Evolutionary conservation across 2,888 invertebrate genomes (phyloP).

Genomic region (Malachius bipustulatus): DNA sequence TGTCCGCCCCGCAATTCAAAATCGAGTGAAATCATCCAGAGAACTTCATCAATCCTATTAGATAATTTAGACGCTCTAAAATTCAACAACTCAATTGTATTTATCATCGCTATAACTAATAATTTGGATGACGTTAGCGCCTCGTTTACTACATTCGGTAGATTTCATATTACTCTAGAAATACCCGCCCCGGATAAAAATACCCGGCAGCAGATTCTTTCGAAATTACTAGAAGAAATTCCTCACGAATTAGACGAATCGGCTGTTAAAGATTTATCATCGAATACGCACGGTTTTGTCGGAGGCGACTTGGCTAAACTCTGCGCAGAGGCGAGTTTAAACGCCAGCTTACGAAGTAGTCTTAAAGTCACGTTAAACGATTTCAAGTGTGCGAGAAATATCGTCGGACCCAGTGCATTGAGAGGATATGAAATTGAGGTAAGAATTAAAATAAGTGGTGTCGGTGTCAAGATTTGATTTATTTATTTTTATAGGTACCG

Average conservation of each 20-base stretch:
- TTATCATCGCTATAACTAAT: slow-evolving; percentile 67
- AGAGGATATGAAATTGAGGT: slow-evolving; percentile 78
- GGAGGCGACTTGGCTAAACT: slow-evolving; percentile 76
- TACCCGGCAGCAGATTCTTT: slow-evolving; percentile 50
- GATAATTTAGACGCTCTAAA: slow-evolving; percentile 44
- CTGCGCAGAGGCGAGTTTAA: slow-evolving; percentile 59
- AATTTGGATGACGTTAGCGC: slow-evolving; percentile 66
- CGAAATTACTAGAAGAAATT: slow-evolving; percentile 46
- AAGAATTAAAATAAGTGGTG: too few relatives aligned
- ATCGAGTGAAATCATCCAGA: slow-evolving; percentile 57
- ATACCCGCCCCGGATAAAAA: slow-evolving; percentile 59
- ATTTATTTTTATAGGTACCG: slow-evolving; percentile 38
- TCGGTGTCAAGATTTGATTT: slow-evolving; percentile 7
- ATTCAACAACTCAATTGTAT: slow-evolving; percentile 38
- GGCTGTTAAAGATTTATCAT: slow-evolving; percentile 52
- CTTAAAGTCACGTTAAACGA: slow-evolving; percentile 37
- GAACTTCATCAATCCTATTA: slow-evolving; percentile 56
- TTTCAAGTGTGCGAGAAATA: slow-evolving; percentile 50
- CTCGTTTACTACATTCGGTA: slow-evolving; percentile 63
- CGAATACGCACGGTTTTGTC: slow-evolving; percentile 77
- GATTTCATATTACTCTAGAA: slow-evolving; percentile 73
- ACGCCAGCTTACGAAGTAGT: slow-evolving; percentile 41
- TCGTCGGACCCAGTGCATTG: slow-evolving; percentile 82
- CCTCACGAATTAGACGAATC: slow-evolving; percentile 43
- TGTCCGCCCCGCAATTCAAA: slow-evolving; percentile 52